Percentiles rank a stretch among this genome's conserved stretches.
Conservation (phyloP, 2,888 invertebrate species). For the Morinoia aosen region DNA sequence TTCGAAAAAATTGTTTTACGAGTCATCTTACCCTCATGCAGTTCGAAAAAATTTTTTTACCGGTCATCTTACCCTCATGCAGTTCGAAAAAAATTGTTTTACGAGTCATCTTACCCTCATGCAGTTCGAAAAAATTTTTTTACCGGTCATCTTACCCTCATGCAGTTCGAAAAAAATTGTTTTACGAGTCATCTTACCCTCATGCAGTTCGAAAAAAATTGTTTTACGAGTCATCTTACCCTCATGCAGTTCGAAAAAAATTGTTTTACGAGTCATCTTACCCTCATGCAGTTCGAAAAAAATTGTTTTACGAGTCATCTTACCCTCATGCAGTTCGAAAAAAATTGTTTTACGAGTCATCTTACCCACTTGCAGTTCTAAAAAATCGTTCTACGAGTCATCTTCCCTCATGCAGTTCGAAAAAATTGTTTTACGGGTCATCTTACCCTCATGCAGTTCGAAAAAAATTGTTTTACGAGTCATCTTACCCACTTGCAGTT, state of each 20-base stretch:
- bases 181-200: too few relatives aligned
- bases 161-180: neutral
- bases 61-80: neutral
- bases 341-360: neutral
- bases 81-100: neutral
- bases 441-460: neutral
- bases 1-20: neutral
- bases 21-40: neutral
- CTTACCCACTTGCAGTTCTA: too few relatives aligned
- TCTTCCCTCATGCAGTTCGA: neutral
- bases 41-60: neutral
- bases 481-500: too few relatives aligned
- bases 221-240: neutral
- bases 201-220: too few relatives aligned
- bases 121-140: too few relatives aligned
- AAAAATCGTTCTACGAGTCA: too few relatives aligned
- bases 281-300: too few relatives aligned
- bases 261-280: too few relatives aligned
- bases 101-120: too few relatives aligned
- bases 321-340: neutral
- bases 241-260: neutral
- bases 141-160: neutral
- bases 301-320: neutral
- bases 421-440: neutral
- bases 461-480: neutral